Base-by-base conservation (phyloP, 2,113 vertebrate genomes). In the Oxygymnocypris stewartii region DNA sequence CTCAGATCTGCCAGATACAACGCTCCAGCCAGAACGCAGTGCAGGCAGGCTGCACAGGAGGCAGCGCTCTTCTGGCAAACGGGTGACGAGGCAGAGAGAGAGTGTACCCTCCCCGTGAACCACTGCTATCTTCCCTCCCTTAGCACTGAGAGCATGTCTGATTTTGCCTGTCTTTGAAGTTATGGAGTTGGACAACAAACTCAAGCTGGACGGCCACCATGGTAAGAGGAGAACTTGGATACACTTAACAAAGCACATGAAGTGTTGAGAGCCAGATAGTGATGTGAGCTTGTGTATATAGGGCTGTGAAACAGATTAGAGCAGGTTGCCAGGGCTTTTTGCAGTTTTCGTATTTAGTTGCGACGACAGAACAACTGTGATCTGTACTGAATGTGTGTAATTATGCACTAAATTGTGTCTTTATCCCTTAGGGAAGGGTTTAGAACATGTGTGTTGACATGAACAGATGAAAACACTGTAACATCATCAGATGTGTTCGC, bases 141-240 rank as follows among this genome's bases (percentile, higher is more conserved):
- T 87, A 40, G 8, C 81, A 71, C 78, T 47, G 76, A 92, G 93
- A 95, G 92, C 90, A 94, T 92, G 92, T 87, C 91, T 92, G 90
- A 91, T 90, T 92, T 90, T 89, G 20, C 13, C 47, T 90, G 86
- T 88, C 90, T 92, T 91, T 91, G 87, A 90, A 92, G 85, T 92
- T 91, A 96, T 96, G 96, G 95, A 96, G 92, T 93, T 93, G 87
- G 91, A 94, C 85, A 91, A 92, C 91, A 90, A 91, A 85, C 87
- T 92, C 88, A 93, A 94, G 91, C 95, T 90, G 87, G 95, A 94
- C 92, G 90, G 92, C 93, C 93, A 94, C 87, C 93, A 91, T 93
- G 96, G 96, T 96, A 95, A 95, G 88, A 85, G 94, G 44, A 86
- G 65, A 84, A 73, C 40, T 88, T 82, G 77, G 47, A 87, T 44